phyloP scores from a whole-genome alignment of 2,888 invertebrate species.

The Dicycla oo region DNA sequence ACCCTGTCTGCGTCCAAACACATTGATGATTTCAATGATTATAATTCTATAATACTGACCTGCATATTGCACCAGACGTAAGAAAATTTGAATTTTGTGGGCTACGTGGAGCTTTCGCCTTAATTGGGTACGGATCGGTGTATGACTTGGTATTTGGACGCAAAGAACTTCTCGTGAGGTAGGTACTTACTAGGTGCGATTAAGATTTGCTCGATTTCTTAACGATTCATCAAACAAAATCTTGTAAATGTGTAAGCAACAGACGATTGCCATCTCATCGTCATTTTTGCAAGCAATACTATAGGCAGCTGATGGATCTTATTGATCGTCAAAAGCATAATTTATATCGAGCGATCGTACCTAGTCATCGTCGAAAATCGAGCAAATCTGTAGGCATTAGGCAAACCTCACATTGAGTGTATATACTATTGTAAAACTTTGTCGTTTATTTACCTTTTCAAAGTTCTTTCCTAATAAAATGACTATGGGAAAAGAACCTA shows the following conservation, averaged over 20 bases:
- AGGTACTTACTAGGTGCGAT: background rate
- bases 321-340: background rate
- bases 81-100: too few relatives aligned
- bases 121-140: background rate
- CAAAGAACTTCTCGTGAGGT: background rate
- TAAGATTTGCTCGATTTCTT: background rate
- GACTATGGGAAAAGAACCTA: slow-evolving; percentile 1
- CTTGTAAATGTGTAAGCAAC: background rate
- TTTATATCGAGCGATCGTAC: background rate
- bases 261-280: background rate
- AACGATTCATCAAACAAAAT: background rate
- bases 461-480: background rate
- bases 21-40: too few relatives aligned
- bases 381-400: background rate
- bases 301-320: background rate
- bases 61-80: too few relatives aligned
- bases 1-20: too few relatives aligned
- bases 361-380: background rate
- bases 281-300: too few relatives aligned
- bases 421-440: background rate
- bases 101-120: too few relatives aligned
- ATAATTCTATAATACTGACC: too few relatives aligned
- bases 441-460: background rate
- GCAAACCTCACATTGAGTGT: background rate
- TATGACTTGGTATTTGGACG: background rate